Percentiles rank a stretch among this genome's conserved stretches.
Conservation (phyloP, 2,797 vertebrate species). For the Okamejei kenojei region DNA sequence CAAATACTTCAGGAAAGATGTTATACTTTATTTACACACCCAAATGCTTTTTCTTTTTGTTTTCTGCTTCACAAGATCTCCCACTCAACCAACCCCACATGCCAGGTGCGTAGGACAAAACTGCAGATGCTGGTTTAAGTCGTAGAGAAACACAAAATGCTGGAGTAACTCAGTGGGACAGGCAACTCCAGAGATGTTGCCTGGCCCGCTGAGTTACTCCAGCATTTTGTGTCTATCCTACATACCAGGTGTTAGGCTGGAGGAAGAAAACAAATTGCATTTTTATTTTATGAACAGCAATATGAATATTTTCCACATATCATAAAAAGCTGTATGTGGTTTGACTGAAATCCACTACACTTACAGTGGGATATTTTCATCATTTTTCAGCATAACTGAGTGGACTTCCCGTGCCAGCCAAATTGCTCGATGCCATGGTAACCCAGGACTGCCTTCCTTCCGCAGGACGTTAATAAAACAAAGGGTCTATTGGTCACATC, state of each 20-base stretch:
- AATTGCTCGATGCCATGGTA: constrained; percentile 39
- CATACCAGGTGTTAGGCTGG: background rate
- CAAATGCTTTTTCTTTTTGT: too few relatives aligned
- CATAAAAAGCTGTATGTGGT: background rate
- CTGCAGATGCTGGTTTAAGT: too few relatives aligned
- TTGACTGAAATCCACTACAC: constrained; percentile 42
- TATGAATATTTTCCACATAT: background rate
- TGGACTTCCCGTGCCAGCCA: constrained; percentile 28
- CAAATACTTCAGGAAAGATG: background rate
- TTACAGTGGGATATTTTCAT: background rate
- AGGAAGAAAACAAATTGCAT: background rate
- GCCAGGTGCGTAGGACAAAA: too few relatives aligned
- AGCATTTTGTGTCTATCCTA: background rate
- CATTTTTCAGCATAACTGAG: constrained; percentile 15
- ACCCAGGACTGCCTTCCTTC: constrained; percentile 39
- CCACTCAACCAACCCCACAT: too few relatives aligned
- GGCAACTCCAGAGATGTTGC: too few relatives aligned
- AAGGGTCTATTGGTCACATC: constrained; percentile 40
- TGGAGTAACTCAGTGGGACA: too few relatives aligned
- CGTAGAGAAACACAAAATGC: too few relatives aligned
- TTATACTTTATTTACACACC: background rate
- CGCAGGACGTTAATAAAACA: constrained; percentile 29
- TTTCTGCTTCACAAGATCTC: too few relatives aligned
- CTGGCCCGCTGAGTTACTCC: too few relatives aligned
- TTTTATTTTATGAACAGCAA: background rate